These are phyloP conservation scores for silkworm (Bombyx mori) DNA, from an alignment of 1,140 invertebrate genomes.

Conservation along the genomic window DNA sequence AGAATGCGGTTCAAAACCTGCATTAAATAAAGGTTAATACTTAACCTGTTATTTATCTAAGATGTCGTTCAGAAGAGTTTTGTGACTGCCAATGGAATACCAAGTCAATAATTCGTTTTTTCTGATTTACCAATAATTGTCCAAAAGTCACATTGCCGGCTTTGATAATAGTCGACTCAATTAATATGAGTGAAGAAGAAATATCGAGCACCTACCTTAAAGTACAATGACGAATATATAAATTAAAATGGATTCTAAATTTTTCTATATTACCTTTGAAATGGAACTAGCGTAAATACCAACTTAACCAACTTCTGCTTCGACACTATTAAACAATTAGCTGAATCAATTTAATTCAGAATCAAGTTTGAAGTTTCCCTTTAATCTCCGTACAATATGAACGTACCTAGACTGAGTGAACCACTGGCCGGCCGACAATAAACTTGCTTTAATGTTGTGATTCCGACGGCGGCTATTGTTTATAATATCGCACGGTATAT, in stretches of 20 bases:
- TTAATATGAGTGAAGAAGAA: too few relatives aligned
- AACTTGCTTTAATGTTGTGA: constrained; percentile 54
- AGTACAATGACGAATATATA: not conserved
- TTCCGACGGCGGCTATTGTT: constrained; percentile 35
- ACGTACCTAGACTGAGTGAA: constrained; percentile 16
- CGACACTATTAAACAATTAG: too few relatives aligned
- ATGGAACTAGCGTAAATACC: not conserved
- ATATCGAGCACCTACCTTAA: too few relatives aligned
- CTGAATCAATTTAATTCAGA: not conserved
- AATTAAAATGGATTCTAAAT: not conserved
- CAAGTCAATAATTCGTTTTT: too few relatives aligned
- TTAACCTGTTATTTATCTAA: too few relatives aligned
- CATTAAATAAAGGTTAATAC: too few relatives aligned
- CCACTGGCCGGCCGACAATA: constrained; percentile 51
- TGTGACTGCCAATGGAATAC: too few relatives aligned
- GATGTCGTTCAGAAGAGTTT: too few relatives aligned
- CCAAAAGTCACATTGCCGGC: too few relatives aligned
- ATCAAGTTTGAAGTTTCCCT: not conserved
- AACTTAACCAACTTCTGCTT: not conserved
- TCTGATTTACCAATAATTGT: too few relatives aligned
- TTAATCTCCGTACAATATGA: not conserved
- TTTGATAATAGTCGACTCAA: too few relatives aligned
- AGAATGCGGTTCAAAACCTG: too few relatives aligned
- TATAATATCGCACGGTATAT: constrained; percentile 7
- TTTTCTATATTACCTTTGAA: not conserved